Base-by-base conservation (phyloP, 2,797 vertebrate species). In the Malacoctenus gilli region DNA sequence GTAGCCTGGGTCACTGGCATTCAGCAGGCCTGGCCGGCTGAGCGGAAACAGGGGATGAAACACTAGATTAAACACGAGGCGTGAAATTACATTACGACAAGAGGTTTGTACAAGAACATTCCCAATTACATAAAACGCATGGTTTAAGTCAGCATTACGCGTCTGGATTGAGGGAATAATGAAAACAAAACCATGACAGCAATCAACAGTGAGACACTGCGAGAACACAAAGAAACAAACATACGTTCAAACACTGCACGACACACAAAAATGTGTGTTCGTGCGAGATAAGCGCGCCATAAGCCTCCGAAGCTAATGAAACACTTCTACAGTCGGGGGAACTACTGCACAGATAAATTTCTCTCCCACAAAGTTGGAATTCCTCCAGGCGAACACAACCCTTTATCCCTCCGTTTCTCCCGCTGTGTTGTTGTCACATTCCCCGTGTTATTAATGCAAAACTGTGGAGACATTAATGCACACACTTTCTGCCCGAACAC, bases 1-100 rank as follows among this genome's bases (percentile, higher is more conserved):
- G 72, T 99, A 99, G 53, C 87, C 94, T 6, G 96, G 93, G 82
- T 98, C 97, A 68, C 94, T 91, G 54, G 94, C 89, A 66, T 96
- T 98, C 67, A 99, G 86, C 62, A 99, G 87, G 71, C 97, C 97
- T 44, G 97, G 96, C 35, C 96, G 95, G 75, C 97, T 99, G 77
- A 38, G 53, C 69, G 71, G 46, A 74, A 35, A 77, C 42, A 74
- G 32, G 55, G 12, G 16, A 51, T 21, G 20, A 64, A 59, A 42
- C 6, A 21, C 10, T n/a, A 48, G 21, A 66, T 73, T 62, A 60
- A 52, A 41, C 32, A 54, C 1, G 44, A 10, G 15, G 25, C 51
- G 40, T 47, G 25, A 46, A 65, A 69, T 54, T 13, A 59, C 55
- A 74, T 51, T 56, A 50, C 39, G 15, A 39, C 8, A 6, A n/a